Evolutionary conservation across 2,797 vertebrate genomes (phyloP), one percentile per base, ranked within the genome.

Genomic region (Halcyon chelicuti): DNA sequence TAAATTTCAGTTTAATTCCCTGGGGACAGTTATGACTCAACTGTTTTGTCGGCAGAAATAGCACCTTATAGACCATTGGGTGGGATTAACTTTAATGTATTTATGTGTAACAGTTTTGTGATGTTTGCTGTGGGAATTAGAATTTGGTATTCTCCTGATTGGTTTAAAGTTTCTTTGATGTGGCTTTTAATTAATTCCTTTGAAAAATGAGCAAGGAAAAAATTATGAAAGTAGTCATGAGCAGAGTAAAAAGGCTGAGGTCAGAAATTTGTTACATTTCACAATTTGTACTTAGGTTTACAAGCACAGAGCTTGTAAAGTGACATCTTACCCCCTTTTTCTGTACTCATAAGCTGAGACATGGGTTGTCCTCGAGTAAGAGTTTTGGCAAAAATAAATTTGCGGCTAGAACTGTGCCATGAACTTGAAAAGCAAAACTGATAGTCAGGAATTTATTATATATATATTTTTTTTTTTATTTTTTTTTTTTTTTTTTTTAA

Each of bases 41-140:
- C 75, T 75, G 22, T 80, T 92, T 68, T 79, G 60, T 87, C 4
- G 12, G 35, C 68, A 94, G 74, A 85, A 94, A 82, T 39, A 92
- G 22, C 62, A 90, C 23, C 35, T 58, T 77, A 14, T 39, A 87
- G 57, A 87, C 92, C 37, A 47, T 20, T 55, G 75, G 19, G 25
- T 80, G 21, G 37, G 42, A 71, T 94, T 88, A 70, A 66, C 35
- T 84, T 86, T 60, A 74, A 44, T 68, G 19, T 68, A 68, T 94
- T 92, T 82, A 57, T 83, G n/a, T 74, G 72, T 89, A 92, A 77
- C 26, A 51, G 14, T 65, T 89, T 54, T 77, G 54, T 94, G 78
- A 62, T 52, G 35, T 90, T 94, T 80, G 35, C 75, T 75, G 23
- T 80, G 54, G 60, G 57, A 91, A 91, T 52, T 57, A 87, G 63